phyloP scores from a whole-genome alignment of 64 coral and sea anemone genomes.

The Montipora foliosa region DNA sequence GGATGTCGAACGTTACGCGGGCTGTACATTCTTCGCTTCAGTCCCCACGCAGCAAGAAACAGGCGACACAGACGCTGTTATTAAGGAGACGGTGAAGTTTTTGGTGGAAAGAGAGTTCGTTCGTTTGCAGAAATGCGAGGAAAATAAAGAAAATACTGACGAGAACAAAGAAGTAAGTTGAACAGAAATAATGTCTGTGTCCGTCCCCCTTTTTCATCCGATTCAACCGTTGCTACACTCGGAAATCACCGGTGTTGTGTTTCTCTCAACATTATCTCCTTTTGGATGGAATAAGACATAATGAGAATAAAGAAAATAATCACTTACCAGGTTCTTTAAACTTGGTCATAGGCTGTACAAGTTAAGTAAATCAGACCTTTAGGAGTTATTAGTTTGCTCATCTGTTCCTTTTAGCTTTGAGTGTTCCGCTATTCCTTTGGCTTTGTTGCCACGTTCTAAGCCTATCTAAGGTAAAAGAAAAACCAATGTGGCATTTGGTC shows the following conservation, averaged over 20 bases:
- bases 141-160: constrained; percentile 27
- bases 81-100: constrained; percentile 76
- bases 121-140: constrained; percentile 61
- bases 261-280: not conserved
- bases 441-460: no score
- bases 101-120: constrained; percentile 95
- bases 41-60: constrained; percentile 44
- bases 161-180: constrained; percentile 5
- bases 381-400: no score
- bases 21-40: constrained; percentile 93
- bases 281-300: not conserved
- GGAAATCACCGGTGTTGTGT: no score
- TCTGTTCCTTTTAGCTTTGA: no score
- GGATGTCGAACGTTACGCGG: constrained; percentile 91
- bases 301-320: not conserved
- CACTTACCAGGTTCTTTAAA: no score
- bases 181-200: not conserved
- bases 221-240: no score
- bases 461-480: no score
- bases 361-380: no score
- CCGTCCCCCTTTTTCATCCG: not conserved
- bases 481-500: no score
- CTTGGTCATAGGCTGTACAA: no score
- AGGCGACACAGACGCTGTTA: constrained; percentile 33
- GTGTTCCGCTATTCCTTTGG: no score